Evolutionary conservation across 2,797 vertebrate species (phyloP).

Genomic region (Melanotaenia parkinsoni): DNA sequence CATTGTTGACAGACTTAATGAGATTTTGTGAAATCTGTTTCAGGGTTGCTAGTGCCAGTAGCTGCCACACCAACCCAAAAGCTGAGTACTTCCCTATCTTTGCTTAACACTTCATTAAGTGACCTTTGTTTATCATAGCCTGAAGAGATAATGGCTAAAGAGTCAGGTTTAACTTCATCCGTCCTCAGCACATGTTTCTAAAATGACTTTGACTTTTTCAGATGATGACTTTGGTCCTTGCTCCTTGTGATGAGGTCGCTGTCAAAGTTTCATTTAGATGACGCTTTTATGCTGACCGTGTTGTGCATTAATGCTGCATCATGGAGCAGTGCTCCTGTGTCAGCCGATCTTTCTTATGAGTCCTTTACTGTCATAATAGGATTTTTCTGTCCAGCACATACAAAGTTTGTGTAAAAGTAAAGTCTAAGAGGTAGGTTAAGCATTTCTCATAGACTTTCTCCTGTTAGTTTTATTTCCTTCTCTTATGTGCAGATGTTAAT

Average conservation of each 20-base stretch:
- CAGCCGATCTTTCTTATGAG: background rate
- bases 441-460: too few species aligned
- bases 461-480: too few species aligned
- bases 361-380: background rate
- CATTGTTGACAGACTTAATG: background rate
- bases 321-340: background rate
- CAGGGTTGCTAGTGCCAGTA: background rate
- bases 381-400: background rate
- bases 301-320: constrained; percentile 2
- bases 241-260: too few species aligned
- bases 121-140: background rate
- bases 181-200: background rate
- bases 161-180: background rate
- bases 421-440: too few species aligned
- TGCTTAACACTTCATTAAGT: background rate
- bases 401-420: background rate
- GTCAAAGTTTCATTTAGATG: background rate
- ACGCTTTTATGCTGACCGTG: background rate
- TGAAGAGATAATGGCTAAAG: background rate
- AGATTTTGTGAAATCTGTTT: background rate
- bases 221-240: background rate
- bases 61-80: background rate
- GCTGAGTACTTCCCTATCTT: background rate
- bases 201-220: background rate
- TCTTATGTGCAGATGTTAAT: too few species aligned